A percentile compares a stretch with the other conserved stretches of the same genome.
phyloP scores from a whole-genome alignment of 2,113 vertebrate species.

The Zootoca vivipara region DNA sequence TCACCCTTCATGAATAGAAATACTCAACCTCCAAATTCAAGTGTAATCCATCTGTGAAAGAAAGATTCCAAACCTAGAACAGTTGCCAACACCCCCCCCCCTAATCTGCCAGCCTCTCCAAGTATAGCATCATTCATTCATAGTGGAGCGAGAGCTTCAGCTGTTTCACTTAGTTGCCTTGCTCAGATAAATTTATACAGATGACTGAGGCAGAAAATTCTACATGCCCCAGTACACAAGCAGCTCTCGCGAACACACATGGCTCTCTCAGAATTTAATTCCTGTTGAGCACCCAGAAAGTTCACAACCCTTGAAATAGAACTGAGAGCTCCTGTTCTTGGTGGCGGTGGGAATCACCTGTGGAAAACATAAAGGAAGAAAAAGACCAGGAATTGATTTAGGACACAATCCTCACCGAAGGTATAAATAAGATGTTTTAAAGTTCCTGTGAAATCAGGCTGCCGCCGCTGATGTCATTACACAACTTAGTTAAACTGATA shows the following conservation, averaged over 20 bases:
- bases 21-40: not conserved
- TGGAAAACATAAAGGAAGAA: not conserved
- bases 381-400: not conserved
- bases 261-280: slow-evolving; percentile 6
- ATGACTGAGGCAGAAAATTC: slow-evolving; percentile 11
- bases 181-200: slow-evolving; percentile 8
- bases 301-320: not conserved
- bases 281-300: slow-evolving; percentile 7
- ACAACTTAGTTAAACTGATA: not conserved
- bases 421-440: not conserved
- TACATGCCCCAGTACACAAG: not conserved
- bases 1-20: slow-evolving; percentile 10
- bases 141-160: slow-evolving; percentile 16
- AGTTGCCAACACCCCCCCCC: not conserved
- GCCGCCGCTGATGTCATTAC: not conserved
- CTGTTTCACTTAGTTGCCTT: not conserved
- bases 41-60: slow-evolving; percentile 9
- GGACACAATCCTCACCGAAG: not conserved
- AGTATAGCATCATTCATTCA: slow-evolving; percentile 3
- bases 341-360: not conserved
- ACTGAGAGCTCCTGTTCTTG: not conserved
- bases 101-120: not conserved
- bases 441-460: not conserved
- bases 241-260: not conserved
- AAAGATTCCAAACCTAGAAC: not conserved